Evolutionary conservation across 2,888 invertebrate species (phyloP).

Genomic region (Charanyca ferruginea): DNA sequence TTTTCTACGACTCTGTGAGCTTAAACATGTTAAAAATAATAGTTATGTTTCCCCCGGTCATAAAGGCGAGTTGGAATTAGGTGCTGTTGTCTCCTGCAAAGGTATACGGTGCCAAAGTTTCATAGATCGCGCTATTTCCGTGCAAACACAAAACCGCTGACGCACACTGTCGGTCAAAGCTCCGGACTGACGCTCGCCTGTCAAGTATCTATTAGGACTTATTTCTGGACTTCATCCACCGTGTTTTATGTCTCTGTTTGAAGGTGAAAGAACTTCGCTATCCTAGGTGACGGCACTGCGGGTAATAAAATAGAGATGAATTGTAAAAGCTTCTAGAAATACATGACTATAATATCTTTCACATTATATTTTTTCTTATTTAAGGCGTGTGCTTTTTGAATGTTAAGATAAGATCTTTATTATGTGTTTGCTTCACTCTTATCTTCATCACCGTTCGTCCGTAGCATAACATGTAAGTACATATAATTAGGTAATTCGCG

Average conservation of each 20-base stretch:
- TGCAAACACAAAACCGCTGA: slow-evolving; percentile 68
- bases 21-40: slow-evolving; percentile 54
- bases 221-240: slow-evolving; percentile 66
- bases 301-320: slow-evolving; percentile 7
- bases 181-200: slow-evolving; percentile 69
- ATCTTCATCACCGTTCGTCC: slow-evolving; percentile 23
- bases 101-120: slow-evolving; percentile 83
- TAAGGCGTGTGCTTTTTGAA: slow-evolving; percentile 3
- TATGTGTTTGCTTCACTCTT: slow-evolving; percentile 28
- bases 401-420: no score
- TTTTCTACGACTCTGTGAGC: slow-evolving; percentile 10
- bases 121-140: slow-evolving; percentile 81
- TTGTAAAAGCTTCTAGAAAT: slow-evolving; percentile 16
- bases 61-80: slow-evolving; percentile 69
- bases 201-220: slow-evolving; percentile 65
- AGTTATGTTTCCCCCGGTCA: slow-evolving; percentile 65
- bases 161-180: slow-evolving; percentile 76
- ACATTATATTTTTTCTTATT: slow-evolving; percentile 11
- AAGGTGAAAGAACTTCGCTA: slow-evolving; percentile 64
- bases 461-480: slow-evolving; percentile 12
- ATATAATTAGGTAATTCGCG: slow-evolving; percentile 27
- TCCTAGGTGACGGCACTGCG: slow-evolving; percentile 21
- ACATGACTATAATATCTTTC: no score
- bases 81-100: slow-evolving; percentile 80
- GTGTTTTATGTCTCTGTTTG: slow-evolving; percentile 52